A percentile compares a stretch with the other conserved stretches of the same genome.
phyloP scores from a whole-genome alignment of 1,140 invertebrate species.

The Micrasema minimum region DNA sequence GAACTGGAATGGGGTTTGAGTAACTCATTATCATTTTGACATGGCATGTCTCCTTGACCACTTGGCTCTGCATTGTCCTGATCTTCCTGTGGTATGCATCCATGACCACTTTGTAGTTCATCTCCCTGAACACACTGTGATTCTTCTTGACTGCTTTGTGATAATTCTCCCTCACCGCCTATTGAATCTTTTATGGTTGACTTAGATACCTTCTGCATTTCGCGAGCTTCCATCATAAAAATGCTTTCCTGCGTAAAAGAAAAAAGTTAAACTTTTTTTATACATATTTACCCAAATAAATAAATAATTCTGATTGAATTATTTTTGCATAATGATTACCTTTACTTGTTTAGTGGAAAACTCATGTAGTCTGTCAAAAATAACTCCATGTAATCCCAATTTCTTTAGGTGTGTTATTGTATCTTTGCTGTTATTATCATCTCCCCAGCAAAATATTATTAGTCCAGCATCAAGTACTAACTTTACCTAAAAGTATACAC shows the following conservation, averaged over 20 bases:
- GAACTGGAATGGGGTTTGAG: too few relatives aligned
- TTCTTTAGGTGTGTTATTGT: conserved; percentile 88
- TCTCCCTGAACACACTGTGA: conserved; percentile 2
- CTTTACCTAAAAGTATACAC: too few relatives aligned
- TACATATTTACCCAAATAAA: neutral
- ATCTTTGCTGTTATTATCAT: conserved; percentile 91
- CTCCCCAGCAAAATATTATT: conserved; percentile 95
- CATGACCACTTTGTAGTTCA: too few relatives aligned
- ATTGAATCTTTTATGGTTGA: neutral
- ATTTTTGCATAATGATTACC: conserved; percentile 64
- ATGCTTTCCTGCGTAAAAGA: conserved; percentile 73
- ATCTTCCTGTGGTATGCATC: too few relatives aligned
- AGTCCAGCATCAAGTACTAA: conserved; percentile 80
- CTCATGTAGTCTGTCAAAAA: conserved; percentile 92
- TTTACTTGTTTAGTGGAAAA: conserved; percentile 83
- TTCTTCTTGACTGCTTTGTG: too few relatives aligned
- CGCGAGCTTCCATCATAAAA: conserved; percentile 77
- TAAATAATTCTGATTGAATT: neutral
- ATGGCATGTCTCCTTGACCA: too few relatives aligned
- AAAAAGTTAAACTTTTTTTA: too few relatives aligned
- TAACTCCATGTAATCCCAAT: conserved; percentile 90
- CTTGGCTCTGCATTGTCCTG: too few relatives aligned
- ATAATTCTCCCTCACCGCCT: too few relatives aligned
- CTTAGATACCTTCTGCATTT: conserved; percentile 12
- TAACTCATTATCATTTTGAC: too few relatives aligned